Evolutionary conservation across 2,113 vertebrate species (phyloP).

Genomic region (Brachyhypopomus occidentalis): DNA sequence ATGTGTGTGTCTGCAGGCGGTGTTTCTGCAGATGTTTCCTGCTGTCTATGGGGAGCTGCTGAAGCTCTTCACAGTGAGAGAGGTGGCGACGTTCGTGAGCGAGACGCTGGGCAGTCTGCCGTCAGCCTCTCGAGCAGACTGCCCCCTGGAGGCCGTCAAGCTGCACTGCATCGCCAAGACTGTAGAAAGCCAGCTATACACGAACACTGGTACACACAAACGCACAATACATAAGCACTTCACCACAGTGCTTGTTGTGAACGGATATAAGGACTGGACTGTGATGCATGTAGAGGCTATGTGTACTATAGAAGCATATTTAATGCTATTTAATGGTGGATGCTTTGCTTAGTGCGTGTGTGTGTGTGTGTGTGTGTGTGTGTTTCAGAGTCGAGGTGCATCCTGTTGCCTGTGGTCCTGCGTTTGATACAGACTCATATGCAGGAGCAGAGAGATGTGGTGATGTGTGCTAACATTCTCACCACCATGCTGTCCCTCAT

Average conservation of each 20-base stretch:
- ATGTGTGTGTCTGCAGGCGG: constrained; percentile 74
- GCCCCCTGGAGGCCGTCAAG: constrained; percentile 90
- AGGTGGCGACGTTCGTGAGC: constrained; percentile 91
- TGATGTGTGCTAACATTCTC: constrained; percentile 94
- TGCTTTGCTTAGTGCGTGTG: neutral
- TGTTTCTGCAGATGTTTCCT: constrained; percentile 94
- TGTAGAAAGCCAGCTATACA: constrained; percentile 92
- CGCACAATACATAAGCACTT: neutral
- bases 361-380: constrained; percentile 14
- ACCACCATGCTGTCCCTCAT: constrained; percentile 95
- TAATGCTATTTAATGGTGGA: too few species aligned
- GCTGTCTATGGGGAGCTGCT: constrained; percentile 89
- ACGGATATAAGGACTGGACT: too few species aligned
- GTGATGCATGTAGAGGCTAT: too few species aligned
- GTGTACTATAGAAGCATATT: too few species aligned
- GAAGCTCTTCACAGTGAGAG: constrained; percentile 93
- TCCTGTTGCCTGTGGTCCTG: constrained; percentile 92
- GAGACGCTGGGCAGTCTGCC: constrained; percentile 94
- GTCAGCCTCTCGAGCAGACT: constrained; percentile 82
- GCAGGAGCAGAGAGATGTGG: constrained; percentile 94
- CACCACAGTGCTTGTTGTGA: neutral
- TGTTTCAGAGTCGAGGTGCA: constrained; percentile 86
- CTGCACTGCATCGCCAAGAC: constrained; percentile 95
- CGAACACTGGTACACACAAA: constrained; percentile 83
- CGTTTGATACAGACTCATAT: constrained; percentile 91